A percentile compares a stretch with the other conserved stretches of the same genome.
phyloP scores from a whole-genome alignment of 92 coral and sea anemone species.

The Actinernus sp. region DNA sequence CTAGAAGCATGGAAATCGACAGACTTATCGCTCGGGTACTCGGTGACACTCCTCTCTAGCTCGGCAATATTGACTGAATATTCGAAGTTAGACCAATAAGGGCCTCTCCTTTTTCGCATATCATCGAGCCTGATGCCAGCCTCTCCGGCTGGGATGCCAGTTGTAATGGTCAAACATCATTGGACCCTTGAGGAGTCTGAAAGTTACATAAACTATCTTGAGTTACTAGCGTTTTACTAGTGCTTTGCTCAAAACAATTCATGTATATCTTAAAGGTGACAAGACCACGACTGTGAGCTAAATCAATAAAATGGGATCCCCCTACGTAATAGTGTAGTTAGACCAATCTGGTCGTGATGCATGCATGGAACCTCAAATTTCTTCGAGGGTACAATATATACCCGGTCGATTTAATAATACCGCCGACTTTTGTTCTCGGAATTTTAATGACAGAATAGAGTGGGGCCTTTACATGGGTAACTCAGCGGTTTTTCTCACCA shows the following conservation, averaged over 20 bases:
- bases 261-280: conserved; percentile 17
- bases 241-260: background rate
- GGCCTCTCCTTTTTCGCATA: too few relatives aligned
- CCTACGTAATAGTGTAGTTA: conserved; percentile 1
- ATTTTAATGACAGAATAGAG: conserved; percentile 6
- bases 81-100: too few relatives aligned
- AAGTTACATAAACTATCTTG: conserved; percentile 31
- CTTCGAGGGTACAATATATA: conserved; percentile 30
- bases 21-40: too few relatives aligned
- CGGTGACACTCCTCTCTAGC: too few relatives aligned
- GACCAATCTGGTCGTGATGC: conserved; percentile 41
- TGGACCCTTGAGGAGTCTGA: conserved; percentile 34
- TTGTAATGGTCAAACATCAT: conserved; percentile 1
- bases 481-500: conserved; percentile 3
- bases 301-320: conserved; percentile 53
- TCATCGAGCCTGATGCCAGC: conserved; percentile 60
- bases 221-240: conserved; percentile 40
- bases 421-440: conserved; percentile 36
- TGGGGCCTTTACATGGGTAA: conserved; percentile 25
- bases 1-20: too few relatives aligned
- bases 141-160: conserved; percentile 35
- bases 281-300: conserved; percentile 42
- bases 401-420: conserved; percentile 22
- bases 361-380: conserved; percentile 39
- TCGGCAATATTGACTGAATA: too few relatives aligned